Evolutionary conservation across 1,140 invertebrate species (phyloP).

Genomic region (Brachionus rotundiformis): DNA sequence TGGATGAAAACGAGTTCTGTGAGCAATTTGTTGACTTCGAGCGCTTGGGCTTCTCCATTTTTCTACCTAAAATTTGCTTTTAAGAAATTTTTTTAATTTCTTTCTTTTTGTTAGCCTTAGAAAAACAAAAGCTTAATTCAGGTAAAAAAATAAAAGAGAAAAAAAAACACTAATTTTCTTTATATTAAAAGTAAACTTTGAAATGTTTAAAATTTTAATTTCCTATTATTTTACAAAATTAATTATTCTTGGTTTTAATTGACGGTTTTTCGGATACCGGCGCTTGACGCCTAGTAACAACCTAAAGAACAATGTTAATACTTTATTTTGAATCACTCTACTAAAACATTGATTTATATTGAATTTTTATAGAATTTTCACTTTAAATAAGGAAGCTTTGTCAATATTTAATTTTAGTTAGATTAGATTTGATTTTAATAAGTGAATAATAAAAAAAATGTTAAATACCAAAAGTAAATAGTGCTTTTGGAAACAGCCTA

Average conservation of each 20-base stretch:
- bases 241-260: not conserved
- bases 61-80: not conserved
- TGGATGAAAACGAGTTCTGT: not conserved
- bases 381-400: not conserved
- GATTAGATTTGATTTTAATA: too few relatives aligned
- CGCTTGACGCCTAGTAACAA: not conserved
- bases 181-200: not conserved
- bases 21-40: slow-evolving; percentile 2
- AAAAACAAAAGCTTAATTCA: not conserved
- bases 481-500: too few relatives aligned
- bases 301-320: not conserved
- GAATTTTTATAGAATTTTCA: not conserved
- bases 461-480: too few relatives aligned
- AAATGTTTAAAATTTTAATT: not conserved
- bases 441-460: too few relatives aligned
- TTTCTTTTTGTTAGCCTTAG: not conserved
- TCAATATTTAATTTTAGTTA: not conserved
- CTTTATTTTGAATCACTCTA: not conserved
- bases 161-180: not conserved
- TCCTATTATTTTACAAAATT: not conserved
- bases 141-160: not conserved
- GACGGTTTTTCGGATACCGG: not conserved
- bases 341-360: not conserved
- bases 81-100: not conserved
- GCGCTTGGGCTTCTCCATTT: not conserved